Base-by-base conservation (phyloP, 1,140 invertebrate species). In the Phymastichus coffea region DNA sequence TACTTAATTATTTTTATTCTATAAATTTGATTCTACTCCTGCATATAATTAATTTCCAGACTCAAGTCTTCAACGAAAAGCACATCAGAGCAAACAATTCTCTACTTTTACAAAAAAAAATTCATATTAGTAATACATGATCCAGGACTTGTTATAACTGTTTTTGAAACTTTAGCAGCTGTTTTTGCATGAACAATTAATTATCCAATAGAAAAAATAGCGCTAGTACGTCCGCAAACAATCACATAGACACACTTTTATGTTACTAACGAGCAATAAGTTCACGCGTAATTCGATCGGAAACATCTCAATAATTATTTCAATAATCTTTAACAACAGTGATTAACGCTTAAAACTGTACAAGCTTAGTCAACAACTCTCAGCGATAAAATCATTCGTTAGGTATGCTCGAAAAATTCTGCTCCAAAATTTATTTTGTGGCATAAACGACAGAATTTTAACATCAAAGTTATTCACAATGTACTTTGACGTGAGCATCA, bases 291-390 rank as follows among this genome's bases (percentile, higher is more conserved):
- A 61, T 56, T 61, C 26, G 37, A 55, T 61, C 37, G 44, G 48
- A 61, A 61, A 33, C 6, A 33, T 7, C 54, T 54, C 37, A 47
- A 61, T 61, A 61, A 61, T 61, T 51, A 57, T 49, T 35, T 62
- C 48, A 61, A 61, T 37, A 33, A 49, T 35, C 48, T 52, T 25
- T 47, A 62, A 69, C 61, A 64, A 73, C 46, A 73, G 74, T 76
- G 75, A 76, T 76, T 72, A 74, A 78, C 66, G 70, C 72, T 72
- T 75, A 71, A 66, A 63, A 76, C 69, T 73, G 71, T 65, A 67
- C 69, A 70, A 75, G 69, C 70, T 75, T 76, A 73, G 73, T 76
- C 75, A 74, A 73, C 68, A 72, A 75, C 68, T 70, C 68, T 75
- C 64, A 74, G 70, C 73, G 68, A 62, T 76, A 76, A 78, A 76